Base-by-base conservation (phyloP, 2,797 vertebrate species). In the Manis crassicaudata region DNA sequence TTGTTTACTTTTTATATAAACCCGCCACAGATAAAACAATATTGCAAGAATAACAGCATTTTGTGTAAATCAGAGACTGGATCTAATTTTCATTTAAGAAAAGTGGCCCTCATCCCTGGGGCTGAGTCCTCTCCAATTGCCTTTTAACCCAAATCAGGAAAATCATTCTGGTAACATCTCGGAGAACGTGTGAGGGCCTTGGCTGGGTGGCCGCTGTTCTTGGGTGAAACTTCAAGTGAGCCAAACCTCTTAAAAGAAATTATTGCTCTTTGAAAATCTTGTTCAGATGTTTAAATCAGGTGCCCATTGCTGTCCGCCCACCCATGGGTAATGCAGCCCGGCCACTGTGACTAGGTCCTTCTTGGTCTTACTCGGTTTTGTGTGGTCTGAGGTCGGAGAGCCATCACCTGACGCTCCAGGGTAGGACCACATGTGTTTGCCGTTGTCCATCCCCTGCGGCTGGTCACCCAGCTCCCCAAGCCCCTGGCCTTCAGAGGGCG, bases 1-100 rank as follows among this genome's bases (percentile, higher is more conserved):
- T 87, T 98, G 96, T 94, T 98, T 98, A 94, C 93, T 88, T 97
- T 98, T 98, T 97, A 96, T 96, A 97, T 96, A 90, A 97, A 96
- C 79, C 87, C 62, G 79, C 68, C 76, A 86, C 58, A 95, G 91
- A 96, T 79, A 67, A 94, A 86, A 72, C 23, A 82, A 95, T 81
- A 92, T 97, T 96, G 13, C 20, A 73, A 89, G 76, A 83, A 89
- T 94, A 17, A 6, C 75, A 75, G 21, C 7, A 68, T 97, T 95
- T 90, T 50, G 12, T 86, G 37, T 75, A 90, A 32, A 12, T 72
- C 56, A 10, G 32, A 73, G 6, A 62, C 23, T 88, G 35, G 10
- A 62, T 86, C 20, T 80, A 82, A 65, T 94, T 96, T 96, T 85
- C 35, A 67, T 32, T 83, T 90, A 92, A 81, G 46, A n/a, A 79